Conservation (phyloP, 2,888 invertebrate species). For the Phorcus lineatus region DNA sequence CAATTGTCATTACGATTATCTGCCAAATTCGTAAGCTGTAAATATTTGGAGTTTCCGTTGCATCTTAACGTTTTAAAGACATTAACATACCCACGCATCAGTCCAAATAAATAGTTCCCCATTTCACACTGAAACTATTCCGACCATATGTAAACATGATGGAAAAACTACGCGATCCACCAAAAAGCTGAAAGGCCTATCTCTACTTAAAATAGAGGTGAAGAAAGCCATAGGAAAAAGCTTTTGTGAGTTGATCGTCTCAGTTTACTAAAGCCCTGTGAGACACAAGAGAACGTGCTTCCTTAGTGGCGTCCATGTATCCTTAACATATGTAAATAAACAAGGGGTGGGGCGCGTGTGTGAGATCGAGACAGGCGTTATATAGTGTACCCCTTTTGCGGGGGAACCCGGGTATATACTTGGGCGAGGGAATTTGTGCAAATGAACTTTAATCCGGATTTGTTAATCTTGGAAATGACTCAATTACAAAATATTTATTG, state of each 20-base stretch:
- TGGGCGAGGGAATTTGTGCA: no score
- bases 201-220: constrained; percentile 1
- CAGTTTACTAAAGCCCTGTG: neutral
- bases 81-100: no score
- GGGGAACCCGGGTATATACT: no score
- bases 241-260: constrained; percentile 13
- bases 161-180: neutral
- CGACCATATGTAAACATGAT: constrained; percentile 8
- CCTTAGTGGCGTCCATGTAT: neutral
- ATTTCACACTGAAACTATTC: constrained; percentile 12
- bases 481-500: no score
- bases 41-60: no score
- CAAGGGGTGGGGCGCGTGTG: neutral
- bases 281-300: neutral
- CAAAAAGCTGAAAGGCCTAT: neutral
- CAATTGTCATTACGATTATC: no score
- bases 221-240: neutral
- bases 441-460: no score
- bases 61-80: no score
- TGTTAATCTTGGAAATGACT: no score
- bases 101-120: no score
- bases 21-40: no score
- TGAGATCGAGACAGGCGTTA: neutral
- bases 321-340: constrained; percentile 10
- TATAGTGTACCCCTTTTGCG: no score